These are phyloP conservation scores for Nowickia ferox DNA, from an alignment of 2,888 invertebrate species.

Conservation along the genomic window DNA sequence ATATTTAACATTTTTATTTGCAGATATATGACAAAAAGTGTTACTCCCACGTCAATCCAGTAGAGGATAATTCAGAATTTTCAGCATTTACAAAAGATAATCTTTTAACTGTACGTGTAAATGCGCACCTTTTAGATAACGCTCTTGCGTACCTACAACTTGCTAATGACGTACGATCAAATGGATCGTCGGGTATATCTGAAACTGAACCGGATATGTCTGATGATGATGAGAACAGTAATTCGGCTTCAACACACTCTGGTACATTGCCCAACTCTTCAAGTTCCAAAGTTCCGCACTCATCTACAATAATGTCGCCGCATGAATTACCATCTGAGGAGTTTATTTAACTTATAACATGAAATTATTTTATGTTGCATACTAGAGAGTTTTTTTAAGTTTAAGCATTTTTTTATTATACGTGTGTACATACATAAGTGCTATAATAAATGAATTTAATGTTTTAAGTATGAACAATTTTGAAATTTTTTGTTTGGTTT, in stretches of 20 bases:
- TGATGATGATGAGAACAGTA: constrained; percentile 14
- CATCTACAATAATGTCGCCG: not conserved
- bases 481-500: too few species aligned
- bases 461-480: too few species aligned
- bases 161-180: constrained; percentile 10
- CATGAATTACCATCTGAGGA: not conserved
- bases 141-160: constrained; percentile 13
- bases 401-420: too few species aligned
- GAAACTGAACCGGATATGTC: not conserved
- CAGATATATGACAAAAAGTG: constrained; percentile 49
- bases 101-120: constrained; percentile 41
- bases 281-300: not conserved
- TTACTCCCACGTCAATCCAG: constrained; percentile 29
- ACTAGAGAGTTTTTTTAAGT: too few species aligned
- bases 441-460: too few species aligned
- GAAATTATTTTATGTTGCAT: too few species aligned
- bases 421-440: too few species aligned
- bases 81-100: constrained; percentile 38
- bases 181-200: not conserved
- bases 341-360: not conserved
- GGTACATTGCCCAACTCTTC: not conserved
- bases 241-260: not conserved
- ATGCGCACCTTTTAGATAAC: constrained; percentile 39
- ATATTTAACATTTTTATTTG: not conserved
- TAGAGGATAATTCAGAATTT: not conserved